Conservation (phyloP, 2,888 invertebrate species). For the Drosophila kuntzei region DNA sequence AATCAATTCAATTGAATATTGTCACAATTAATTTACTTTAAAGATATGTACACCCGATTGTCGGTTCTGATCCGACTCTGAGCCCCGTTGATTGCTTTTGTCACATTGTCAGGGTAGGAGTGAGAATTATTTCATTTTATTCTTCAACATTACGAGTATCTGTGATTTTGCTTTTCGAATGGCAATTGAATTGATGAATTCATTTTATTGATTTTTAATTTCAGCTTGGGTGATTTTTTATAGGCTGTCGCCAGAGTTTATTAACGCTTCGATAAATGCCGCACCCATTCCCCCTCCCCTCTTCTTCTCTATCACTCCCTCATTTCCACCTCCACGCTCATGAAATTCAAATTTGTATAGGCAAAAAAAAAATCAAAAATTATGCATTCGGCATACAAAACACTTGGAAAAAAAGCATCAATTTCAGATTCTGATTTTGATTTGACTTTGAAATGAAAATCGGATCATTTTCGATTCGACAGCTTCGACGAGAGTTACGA, state of each 20-base stretch:
- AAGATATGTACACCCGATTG: constrained; percentile 65
- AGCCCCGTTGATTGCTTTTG: constrained; percentile 37
- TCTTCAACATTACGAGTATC: constrained; percentile 3
- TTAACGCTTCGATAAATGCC: constrained; percentile 50
- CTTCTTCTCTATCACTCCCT: not conserved
- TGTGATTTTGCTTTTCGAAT: constrained; percentile 43
- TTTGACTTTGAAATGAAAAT: constrained; percentile 57
- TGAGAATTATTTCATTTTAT: constrained; percentile 28
- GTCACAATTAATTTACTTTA: constrained; percentile 84
- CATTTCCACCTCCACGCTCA: constrained; percentile 24
- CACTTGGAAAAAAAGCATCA: constrained; percentile 13
- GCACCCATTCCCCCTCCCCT: constrained; percentile 24
- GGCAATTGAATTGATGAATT: constrained; percentile 66
- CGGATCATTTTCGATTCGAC: constrained; percentile 26
- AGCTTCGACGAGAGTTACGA: constrained; percentile 5
- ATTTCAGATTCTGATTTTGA: constrained; percentile 33
- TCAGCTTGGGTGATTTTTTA: constrained; percentile 70
- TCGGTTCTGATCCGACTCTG: constrained; percentile 13
- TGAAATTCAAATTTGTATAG: constrained; percentile 63
- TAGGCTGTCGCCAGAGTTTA: constrained; percentile 57
- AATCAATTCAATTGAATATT: constrained; percentile 83
- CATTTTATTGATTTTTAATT: constrained; percentile 79
- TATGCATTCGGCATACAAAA: constrained; percentile 56
- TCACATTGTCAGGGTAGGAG: constrained; percentile 51
- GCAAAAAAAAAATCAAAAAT: constrained; percentile 35